phyloP scores from a whole-genome alignment of 2,797 vertebrate species.

The Morus bassanus region DNA sequence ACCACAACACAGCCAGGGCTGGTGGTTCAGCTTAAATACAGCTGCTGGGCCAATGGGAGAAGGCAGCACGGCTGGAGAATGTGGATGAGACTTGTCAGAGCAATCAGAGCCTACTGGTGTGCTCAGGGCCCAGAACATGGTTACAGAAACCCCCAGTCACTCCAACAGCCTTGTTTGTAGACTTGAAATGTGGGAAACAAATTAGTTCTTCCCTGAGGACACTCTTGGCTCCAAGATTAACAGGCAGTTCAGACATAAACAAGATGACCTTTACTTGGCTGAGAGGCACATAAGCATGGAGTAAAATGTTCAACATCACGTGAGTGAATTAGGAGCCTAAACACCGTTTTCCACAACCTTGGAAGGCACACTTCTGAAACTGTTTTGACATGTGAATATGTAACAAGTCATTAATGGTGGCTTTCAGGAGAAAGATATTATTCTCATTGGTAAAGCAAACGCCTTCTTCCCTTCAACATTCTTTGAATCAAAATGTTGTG shows the following conservation, averaged over 20 bases:
- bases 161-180: background rate
- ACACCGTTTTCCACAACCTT: background rate
- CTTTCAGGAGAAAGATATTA: background rate
- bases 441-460: background rate
- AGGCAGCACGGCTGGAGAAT: background rate
- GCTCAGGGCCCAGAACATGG: fast-evolving
- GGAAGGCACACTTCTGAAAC: background rate
- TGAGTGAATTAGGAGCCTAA: background rate
- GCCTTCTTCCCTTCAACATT: background rate
- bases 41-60: background rate
- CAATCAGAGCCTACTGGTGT: background rate
- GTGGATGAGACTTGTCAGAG: background rate
- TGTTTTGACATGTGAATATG: background rate
- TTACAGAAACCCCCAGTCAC: background rate
- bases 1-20: background rate
- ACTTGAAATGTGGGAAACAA: background rate
- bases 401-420: background rate
- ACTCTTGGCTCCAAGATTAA: background rate
- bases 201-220: background rate
- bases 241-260: background rate
- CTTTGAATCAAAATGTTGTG: background rate
- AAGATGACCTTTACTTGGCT: background rate
- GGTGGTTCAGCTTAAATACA: background rate
- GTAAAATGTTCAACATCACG: background rate
- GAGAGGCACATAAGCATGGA: background rate